A percentile compares a stretch with the other conserved stretches of the same genome.
Conservation (phyloP, 2,888 invertebrate genomes). For the Caenorhabditis sp. region DNA sequence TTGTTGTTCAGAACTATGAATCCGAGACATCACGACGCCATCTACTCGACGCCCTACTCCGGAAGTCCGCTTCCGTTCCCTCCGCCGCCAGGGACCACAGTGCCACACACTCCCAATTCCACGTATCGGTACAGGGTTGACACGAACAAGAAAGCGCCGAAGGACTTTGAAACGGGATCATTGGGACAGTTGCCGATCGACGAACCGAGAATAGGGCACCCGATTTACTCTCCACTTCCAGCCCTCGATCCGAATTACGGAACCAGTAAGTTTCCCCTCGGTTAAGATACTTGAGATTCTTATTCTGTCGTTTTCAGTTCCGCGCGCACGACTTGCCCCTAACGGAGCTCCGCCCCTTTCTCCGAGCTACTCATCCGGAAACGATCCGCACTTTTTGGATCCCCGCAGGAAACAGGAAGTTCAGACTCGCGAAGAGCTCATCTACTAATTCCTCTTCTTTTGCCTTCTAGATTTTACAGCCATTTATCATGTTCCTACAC, state of each 20-base stretch:
- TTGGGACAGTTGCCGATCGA: slow-evolving; percentile 56
- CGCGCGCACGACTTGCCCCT: slow-evolving; percentile 57
- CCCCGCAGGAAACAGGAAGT: slow-evolving; percentile 74
- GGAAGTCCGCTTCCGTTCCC: slow-evolving; percentile 71
- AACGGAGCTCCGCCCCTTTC: slow-evolving; percentile 43
- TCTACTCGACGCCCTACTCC: slow-evolving; percentile 74
- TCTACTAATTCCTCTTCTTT: slow-evolving; percentile 61
- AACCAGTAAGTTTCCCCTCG: slow-evolving; percentile 57
- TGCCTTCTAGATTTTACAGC: slow-evolving; percentile 18
- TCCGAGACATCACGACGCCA: slow-evolving; percentile 61
- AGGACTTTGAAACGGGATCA: slow-evolving; percentile 43
- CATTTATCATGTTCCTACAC: slow-evolving; percentile 4
- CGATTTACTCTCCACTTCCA: slow-evolving; percentile 44
- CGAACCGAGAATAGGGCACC: slow-evolving; percentile 46
- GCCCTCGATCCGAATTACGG: slow-evolving; percentile 55
- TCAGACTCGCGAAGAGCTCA: slow-evolving; percentile 75
- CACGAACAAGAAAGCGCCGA: slow-evolving; percentile 20
- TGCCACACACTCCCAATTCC: slow-evolving; percentile 61
- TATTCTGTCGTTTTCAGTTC: slow-evolving; percentile 52
- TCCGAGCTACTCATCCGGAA: slow-evolving; percentile 43
- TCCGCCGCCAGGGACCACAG: slow-evolving; percentile 65
- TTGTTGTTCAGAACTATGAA: slow-evolving; percentile 48
- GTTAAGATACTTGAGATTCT: no score
- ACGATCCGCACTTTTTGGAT: slow-evolving; percentile 74
- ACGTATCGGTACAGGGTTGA: slow-evolving; percentile 53